These are phyloP conservation scores for Oceanodroma tethys DNA, from an alignment of 2,113 vertebrate species.

Conservation along the genomic window DNA sequence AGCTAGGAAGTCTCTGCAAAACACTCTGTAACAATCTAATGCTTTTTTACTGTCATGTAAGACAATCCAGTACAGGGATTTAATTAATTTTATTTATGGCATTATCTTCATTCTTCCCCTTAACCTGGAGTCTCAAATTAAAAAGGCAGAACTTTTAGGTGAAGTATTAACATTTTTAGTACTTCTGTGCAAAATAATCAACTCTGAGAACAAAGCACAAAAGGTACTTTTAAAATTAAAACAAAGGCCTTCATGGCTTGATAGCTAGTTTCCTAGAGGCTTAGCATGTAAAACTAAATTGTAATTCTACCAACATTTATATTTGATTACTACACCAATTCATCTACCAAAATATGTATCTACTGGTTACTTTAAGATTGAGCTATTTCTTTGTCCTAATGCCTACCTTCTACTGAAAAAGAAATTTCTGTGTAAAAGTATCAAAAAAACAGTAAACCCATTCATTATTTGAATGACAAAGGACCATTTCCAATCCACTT, in stretches of 20 bases:
- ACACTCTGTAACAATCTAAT: neutral
- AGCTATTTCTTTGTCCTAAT: neutral
- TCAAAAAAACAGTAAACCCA: neutral
- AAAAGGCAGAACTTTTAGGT: neutral
- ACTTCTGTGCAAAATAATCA: neutral
- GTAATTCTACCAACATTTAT: neutral
- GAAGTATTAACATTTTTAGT: neutral
- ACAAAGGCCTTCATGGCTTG: neutral
- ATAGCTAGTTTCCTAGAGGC: neutral
- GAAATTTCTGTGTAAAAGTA: neutral
- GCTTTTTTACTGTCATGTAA: neutral
- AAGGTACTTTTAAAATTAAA: neutral
- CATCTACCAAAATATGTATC: neutral
- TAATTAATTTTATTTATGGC: neutral
- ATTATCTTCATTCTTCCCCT: neutral
- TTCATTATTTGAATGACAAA: neutral
- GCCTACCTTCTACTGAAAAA: neutral
- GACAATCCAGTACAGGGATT: neutral
- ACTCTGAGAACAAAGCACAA: neutral
- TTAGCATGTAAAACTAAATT: rapidly evolving
- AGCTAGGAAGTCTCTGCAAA: neutral
- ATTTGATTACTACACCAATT: neutral
- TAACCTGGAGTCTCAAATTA: neutral
- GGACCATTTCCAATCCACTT: neutral
- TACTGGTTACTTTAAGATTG: neutral